These are phyloP conservation scores for Montipora cactus DNA, from an alignment of 64 coral and sea anemone species.

Conservation along the genomic window DNA sequence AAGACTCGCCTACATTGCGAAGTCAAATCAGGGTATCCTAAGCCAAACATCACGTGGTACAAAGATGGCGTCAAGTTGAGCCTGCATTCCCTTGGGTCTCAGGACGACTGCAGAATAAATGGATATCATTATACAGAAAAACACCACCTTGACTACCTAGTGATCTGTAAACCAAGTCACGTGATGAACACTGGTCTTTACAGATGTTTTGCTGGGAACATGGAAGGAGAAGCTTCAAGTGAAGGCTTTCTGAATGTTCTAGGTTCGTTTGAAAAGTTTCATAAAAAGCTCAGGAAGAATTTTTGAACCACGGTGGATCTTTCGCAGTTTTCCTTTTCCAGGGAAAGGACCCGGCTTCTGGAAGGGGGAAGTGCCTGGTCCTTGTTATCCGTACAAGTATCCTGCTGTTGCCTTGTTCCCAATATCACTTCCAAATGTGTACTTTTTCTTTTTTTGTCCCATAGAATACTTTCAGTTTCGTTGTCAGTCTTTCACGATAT, in stretches of 20 bases:
- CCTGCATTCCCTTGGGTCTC: conserved; percentile 40
- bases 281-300: background rate
- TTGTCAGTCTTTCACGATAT: too few relatives aligned
- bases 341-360: too few relatives aligned
- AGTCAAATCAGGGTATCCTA: conserved; percentile 54
- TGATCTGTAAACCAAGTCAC: conserved; percentile 63
- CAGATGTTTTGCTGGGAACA: conserved; percentile 58
- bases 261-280: conserved; percentile 23
- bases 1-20: conserved; percentile 21
- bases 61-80: conserved; percentile 39
- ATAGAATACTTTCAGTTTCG: too few relatives aligned
- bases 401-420: too few relatives aligned
- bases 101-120: conserved; percentile 51
- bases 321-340: background rate
- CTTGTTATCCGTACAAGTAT: too few relatives aligned
- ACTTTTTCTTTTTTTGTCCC: too few relatives aligned
- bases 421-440: too few relatives aligned
- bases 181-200: conserved; percentile 48
- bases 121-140: conserved; percentile 40
- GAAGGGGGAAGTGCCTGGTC: too few relatives aligned
- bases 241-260: conserved; percentile 57
- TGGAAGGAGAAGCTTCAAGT: background rate
- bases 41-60: conserved; percentile 77
- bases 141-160: background rate
- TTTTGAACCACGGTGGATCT: background rate